These are phyloP conservation scores for Diloba caeruleocephala DNA, from an alignment of 2,888 invertebrate species.

Conservation along the genomic window DNA sequence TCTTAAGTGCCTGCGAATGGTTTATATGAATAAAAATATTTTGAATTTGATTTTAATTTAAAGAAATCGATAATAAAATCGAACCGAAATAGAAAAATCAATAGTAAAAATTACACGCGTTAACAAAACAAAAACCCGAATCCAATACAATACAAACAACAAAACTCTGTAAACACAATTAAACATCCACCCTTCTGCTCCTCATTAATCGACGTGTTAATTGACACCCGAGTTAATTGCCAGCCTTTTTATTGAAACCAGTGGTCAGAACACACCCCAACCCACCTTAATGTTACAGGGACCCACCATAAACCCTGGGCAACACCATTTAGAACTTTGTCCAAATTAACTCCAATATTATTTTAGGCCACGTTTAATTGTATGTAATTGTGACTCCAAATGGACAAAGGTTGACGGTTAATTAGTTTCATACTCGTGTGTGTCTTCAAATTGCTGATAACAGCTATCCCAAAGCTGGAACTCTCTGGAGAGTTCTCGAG, in stretches of 20 bases:
- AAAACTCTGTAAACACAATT: too few species aligned
- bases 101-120: slow-evolving; percentile 2
- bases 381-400: slow-evolving; percentile 62
- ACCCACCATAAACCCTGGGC: slow-evolving; percentile 50
- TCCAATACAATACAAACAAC: slow-evolving; percentile 34
- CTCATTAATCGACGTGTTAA: slow-evolving; percentile 54
- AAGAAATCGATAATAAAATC: too few species aligned
- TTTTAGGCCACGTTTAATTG: slow-evolving; percentile 68
- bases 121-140: slow-evolving; percentile 14
- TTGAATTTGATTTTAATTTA: too few species aligned
- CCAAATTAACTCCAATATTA: slow-evolving; percentile 67
- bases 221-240: slow-evolving; percentile 48
- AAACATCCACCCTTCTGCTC: slow-evolving; percentile 30
- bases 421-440: slow-evolving; percentile 48
- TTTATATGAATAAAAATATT: too few species aligned
- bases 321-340: slow-evolving; percentile 60
- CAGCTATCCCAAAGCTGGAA: slow-evolving; percentile 22
- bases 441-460: slow-evolving; percentile 44
- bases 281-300: slow-evolving; percentile 33
- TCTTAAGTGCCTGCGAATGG: too few species aligned
- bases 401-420: slow-evolving; percentile 60
- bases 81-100: too few species aligned
- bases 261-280: slow-evolving; percentile 35
- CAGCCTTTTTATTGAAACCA: slow-evolving; percentile 55
- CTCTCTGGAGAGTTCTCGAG: slow-evolving; percentile 6